Base-by-base conservation (phyloP, 2,113 vertebrate genomes). In the Zosterops japonicus region DNA sequence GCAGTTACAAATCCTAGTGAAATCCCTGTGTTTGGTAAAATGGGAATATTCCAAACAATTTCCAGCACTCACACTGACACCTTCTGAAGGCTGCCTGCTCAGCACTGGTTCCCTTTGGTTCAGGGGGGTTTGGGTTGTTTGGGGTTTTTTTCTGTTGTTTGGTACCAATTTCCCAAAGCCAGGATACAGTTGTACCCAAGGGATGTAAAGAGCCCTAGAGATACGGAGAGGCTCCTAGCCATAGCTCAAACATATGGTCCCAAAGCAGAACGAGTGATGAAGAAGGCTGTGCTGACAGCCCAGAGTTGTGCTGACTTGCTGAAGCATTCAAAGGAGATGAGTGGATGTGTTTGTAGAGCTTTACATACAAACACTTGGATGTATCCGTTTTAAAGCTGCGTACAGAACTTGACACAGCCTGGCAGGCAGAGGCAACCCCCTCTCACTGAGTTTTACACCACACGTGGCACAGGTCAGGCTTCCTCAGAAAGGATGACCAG, bases 391-490 rank as follows among this genome's bases (percentile, higher is more conserved):
- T 33, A 20, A 55, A 82, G 55, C 42, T 35, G 36, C 29, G 2
- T 3, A 22, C 0, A 0, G 49, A 61, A 46, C 33, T 74, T 12
- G 5, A 19, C 29, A 4, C 4, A 20, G 60, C 49, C 31, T 24
- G 17, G 50, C 33, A 75, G 63, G 50, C 11, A 57, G 56, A 67
- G 50, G 44, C 7, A 5, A 24, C 0, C 0, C 6, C 1, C 8
- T 36, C 61, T 44, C 36, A 18, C 12, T 3, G 1, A 39, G 27
- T 25, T 50, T 81, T 60, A 57, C 6, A 15, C 6, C 0, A 1
- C 18, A 3, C 1, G 22, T 27, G 21, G 31, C 33, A 59, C 0
- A 0, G 12, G 35, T 17, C 39, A 47, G 41, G 57, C 14, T 46
- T 76, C 25, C 28, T 52, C 53, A n/a, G 49, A 55, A 55, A 35